Base-by-base conservation (phyloP, 1,140 invertebrate genomes). In the Drosophila lini region DNA sequence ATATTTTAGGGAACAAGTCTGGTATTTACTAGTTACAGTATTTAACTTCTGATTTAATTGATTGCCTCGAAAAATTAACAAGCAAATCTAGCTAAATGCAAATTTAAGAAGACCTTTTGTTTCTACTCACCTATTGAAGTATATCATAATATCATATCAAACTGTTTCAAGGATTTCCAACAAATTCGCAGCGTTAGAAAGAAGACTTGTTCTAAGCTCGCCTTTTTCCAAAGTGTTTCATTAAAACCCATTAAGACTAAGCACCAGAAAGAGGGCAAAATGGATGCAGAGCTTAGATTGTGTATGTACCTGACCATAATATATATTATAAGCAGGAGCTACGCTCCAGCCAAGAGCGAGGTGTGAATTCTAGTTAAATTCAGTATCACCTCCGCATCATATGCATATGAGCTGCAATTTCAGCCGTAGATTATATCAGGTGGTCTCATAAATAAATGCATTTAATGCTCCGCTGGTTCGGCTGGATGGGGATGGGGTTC, bases 401-500 rank as follows among this genome's bases (percentile, higher is more conserved):
- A 82, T 82, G 80, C 80, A 82, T 82, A 82, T 82, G 80, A 79
- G 70, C 59, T 64, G 80, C 75, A 82, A 79, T 79, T 82, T 75
- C 40, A 64, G 69, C 34, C 63, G 48, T 58, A 79, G 80, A 82
- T 83, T 59, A 61, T 76, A 83, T 76, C 77, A 62, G 68, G 53
- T 71, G 81, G 57, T 64, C 83, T 86, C 82, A 86, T 89, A 86
- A 86, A 88, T 86, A 86, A 86, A 86, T 86, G 82, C 76, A 86
- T 88, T 86, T 86, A 86, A 86, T 86, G 82, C 70, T 77, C 63
- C 57, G 60, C 50, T 81, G 81, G 55, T 34, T 65, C 16, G 64
- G 40, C 34, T 42, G 50, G 38, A 34, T 68, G 9, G 41, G n/a
- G 6, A 32, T 25, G 40, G 48, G 38, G 40, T 60, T 60, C 38